Evolutionary conservation across 2,797 vertebrate genomes (phyloP).

Genomic region (Catamblyrhynchus diadema): DNA sequence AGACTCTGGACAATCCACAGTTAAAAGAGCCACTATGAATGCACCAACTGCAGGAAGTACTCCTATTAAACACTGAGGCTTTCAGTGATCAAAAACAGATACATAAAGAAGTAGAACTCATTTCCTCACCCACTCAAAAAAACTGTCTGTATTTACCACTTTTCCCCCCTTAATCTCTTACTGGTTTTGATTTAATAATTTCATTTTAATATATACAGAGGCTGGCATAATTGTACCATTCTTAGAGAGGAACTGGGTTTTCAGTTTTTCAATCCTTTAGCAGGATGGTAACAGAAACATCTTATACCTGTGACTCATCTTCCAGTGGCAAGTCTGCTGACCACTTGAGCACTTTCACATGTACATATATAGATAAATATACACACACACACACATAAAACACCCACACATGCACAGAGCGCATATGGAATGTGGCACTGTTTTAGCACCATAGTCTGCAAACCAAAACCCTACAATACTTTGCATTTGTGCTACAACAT

Average conservation of each 20-base stretch:
- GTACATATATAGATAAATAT: background rate
- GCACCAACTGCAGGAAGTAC: background rate
- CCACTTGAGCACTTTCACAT: background rate
- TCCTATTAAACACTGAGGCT: background rate
- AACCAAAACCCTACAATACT: background rate
- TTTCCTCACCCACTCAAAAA: background rate
- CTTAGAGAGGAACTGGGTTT: background rate
- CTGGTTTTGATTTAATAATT: background rate
- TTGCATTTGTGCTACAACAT: rapidly evolving
- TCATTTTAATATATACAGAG: background rate
- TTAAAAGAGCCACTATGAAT: background rate
- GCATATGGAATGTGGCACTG: background rate
- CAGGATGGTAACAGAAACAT: background rate
- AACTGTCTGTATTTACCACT: background rate
- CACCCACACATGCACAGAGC: background rate
- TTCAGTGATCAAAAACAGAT: background rate
- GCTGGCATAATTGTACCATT: background rate
- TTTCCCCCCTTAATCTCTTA: background rate
- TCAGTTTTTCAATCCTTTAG: background rate
- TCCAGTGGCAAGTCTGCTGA: background rate
- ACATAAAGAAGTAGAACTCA: background rate
- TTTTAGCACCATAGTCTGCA: background rate
- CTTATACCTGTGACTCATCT: background rate
- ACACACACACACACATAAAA: background rate
- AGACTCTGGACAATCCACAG: background rate